Base-by-base conservation (phyloP, 2,888 invertebrate species). In the Mellilla xanthometata region DNA sequence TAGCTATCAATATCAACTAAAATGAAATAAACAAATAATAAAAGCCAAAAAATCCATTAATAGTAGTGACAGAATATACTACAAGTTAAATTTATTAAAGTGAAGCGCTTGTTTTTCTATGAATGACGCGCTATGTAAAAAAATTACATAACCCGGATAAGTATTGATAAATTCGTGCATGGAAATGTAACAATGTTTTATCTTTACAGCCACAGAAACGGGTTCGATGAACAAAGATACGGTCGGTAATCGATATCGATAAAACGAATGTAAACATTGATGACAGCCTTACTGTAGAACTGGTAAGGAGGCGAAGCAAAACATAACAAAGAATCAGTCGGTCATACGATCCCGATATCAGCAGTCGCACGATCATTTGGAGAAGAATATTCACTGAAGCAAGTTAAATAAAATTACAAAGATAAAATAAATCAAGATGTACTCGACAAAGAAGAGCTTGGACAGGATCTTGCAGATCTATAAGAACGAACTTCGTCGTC, bases 291-390 rank as follows among this genome's bases (percentile, higher is more conserved):
- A 75, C 28, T 56, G 59, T 68, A 66, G 68, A 67, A 68, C 71
- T 48, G 70, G 80, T 79, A 80, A 81, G 81, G 61, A 77, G 76
- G 65, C 62, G 47, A 70, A 68, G 68, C 75, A 78, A 83, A 86
- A 83, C 86, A 88, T 71, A 84, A 87, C 83, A 85, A 87, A 85
- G 84, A 81, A 77, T 81, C 83, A 88, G 87, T 89, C 79, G 75
- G 72, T 77, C 74, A 69, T 66, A 76, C 69, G 65, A 60, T 58
- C 59, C 66, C 73, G 68, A 63, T 54, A 65, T 56, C 68, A 70
- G 60, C 61, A 73, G 77, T 74, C 82, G 76, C 52, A 66, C 55
- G 28, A 45, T 49, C 49, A 41, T 40, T 52, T 39, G 27, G 49
- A 49, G 46, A 24, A 24, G n/a, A 50, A 30, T 43, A 48, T 33